A percentile compares a stretch with the other conserved stretches of the same genome.
Evolutionary conservation across 2,113 vertebrate genomes (phyloP).

Genomic region (Isurus oxyrinchus): DNA sequence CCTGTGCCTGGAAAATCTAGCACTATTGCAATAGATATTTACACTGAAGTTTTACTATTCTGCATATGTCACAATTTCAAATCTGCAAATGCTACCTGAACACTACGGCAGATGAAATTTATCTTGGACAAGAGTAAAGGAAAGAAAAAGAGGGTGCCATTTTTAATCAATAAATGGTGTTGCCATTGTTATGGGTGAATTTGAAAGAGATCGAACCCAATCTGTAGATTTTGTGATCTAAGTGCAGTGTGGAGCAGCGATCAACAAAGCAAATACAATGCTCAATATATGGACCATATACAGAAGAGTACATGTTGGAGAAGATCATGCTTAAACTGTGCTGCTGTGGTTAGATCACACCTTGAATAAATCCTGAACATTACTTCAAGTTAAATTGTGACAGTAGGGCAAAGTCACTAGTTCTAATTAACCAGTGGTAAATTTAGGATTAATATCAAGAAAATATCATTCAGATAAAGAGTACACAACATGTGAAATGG

Average conservation of each 20-base stretch:
- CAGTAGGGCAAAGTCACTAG: no score
- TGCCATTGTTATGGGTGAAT: not conserved
- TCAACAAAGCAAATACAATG: not conserved
- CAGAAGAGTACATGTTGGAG: not conserved
- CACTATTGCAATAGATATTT: not conserved
- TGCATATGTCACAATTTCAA: not conserved
- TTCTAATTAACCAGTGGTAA: no score
- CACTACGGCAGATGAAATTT: not conserved
- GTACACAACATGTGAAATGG: no score
- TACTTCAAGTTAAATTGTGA: no score
- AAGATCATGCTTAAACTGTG: no score
- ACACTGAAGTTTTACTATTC: not conserved
- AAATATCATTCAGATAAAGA: no score
- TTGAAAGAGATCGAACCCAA: not conserved
- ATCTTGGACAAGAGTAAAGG: not conserved
- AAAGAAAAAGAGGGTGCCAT: not conserved
- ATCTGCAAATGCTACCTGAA: not conserved
- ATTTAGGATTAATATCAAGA: no score
- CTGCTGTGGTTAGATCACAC: no score
- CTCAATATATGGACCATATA: not conserved
- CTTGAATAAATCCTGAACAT: no score
- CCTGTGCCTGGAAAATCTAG: not conserved
- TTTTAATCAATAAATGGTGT: not conserved
- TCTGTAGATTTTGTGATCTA: not conserved
- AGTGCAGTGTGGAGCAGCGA: not conserved